These are phyloP conservation scores for Nothobranchius furzeri DNA, from an alignment of 2,113 vertebrate species.

Conservation along the genomic window DNA sequence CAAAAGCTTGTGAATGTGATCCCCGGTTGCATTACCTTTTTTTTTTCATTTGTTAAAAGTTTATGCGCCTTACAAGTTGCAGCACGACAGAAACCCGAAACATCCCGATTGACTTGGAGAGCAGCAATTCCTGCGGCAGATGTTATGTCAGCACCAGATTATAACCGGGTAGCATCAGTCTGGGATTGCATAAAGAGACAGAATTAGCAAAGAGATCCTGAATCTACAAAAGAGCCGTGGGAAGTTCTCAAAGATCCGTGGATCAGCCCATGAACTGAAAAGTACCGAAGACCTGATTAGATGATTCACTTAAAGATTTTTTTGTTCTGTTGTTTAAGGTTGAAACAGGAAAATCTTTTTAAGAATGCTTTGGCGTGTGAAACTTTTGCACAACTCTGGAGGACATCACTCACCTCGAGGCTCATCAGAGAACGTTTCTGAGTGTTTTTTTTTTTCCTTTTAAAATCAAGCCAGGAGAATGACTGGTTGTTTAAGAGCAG, in stretches of 20 bases:
- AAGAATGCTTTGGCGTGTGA: background rate
- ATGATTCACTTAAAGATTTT: background rate
- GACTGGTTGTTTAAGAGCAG: slow-evolving; percentile 26
- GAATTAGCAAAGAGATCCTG: background rate
- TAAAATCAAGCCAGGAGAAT: slow-evolving; percentile 11
- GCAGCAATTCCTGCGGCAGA: background rate
- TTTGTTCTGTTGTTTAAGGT: background rate
- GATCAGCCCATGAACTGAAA: background rate
- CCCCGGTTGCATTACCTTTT: background rate
- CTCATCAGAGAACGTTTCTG: background rate
- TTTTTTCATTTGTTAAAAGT: background rate
- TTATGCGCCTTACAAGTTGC: background rate
- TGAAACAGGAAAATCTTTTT: background rate
- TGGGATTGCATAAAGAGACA: background rate
- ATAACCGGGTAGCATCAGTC: background rate
- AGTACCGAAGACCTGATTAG: background rate
- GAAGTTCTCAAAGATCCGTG: background rate
- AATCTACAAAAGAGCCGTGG: slow-evolving; percentile 2
- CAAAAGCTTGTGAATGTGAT: background rate
- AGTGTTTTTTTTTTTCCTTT: background rate
- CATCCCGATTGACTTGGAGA: background rate
- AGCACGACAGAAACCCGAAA: background rate
- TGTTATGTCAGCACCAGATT: background rate
- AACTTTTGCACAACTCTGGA: background rate
- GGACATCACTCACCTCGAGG: slow-evolving; percentile 1